A percentile compares a stretch with the other conserved stretches of the same genome.
Evolutionary conservation across 2,113 vertebrate genomes (phyloP).

Genomic region (Cercopithecus mona): DNA sequence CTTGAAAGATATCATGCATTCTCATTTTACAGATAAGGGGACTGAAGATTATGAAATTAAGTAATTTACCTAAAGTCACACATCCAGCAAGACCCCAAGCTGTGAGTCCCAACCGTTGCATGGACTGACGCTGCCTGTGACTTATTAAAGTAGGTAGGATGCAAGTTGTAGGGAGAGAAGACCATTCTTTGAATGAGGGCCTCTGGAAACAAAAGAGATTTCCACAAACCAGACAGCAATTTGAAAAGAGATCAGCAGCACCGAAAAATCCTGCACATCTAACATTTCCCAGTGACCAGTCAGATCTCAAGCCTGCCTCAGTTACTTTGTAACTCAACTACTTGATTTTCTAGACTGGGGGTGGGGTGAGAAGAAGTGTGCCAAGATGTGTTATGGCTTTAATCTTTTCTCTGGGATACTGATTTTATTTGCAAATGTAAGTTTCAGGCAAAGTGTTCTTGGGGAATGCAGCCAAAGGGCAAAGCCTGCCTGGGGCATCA

Average conservation of each 20-base stretch:
- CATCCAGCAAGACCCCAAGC: background rate
- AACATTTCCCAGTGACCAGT: background rate
- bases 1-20: accelerated
- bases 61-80: background rate
- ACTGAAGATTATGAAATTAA: background rate
- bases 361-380: background rate
- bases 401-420: background rate
- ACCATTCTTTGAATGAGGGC: too few species aligned
- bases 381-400: slow-evolving; percentile 14
- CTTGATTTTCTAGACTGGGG: background rate
- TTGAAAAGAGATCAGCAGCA: background rate
- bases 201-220: background rate
- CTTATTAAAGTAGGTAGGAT: background rate
- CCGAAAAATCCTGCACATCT: background rate
- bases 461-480: background rate
- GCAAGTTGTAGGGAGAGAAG: background rate
- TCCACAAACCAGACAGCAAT: background rate
- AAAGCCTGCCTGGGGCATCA: accelerated
- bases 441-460: background rate
- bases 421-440: background rate
- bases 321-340: background rate
- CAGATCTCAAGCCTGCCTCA: background rate
- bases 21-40: background rate
- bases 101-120: accelerated
- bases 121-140: accelerated